Base-by-base conservation (phyloP, 2,888 invertebrate genomes). In the Isotomurus palustris region DNA sequence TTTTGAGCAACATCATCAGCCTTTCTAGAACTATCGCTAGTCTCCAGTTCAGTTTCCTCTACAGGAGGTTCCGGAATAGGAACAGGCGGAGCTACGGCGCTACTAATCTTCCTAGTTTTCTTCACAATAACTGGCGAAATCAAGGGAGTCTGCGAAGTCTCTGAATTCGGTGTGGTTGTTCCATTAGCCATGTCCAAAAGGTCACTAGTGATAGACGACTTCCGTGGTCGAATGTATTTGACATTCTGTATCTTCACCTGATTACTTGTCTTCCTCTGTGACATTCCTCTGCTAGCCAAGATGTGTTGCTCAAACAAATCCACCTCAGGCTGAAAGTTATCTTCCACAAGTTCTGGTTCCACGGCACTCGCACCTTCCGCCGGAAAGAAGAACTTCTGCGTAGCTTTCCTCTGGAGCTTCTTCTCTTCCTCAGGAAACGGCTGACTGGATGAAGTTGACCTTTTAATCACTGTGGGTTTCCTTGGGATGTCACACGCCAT, bases 401-500 rank as follows among this genome's bases (percentile, higher is more conserved):
- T 61, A n/a, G 53, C 48, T 45, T 64, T 64, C 28, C 64, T 25
- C 0, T 58, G 61, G 8, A 64, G 45, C 22, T 53, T 36, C 32
- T n/a, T n/a, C n/a, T n/a, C n/a, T n/a, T n/a, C n/a, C n/a, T n/a
- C n/a, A n/a, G n/a, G n/a, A n/a, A 40, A n/a, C 40, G 49, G 4
- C 29, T n/a, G n/a, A 21, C 35, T 29, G 17, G 49, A 49, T 8
- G 49, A 49, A 49, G 12, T n/a, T n/a, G n/a, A n/a, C n/a, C n/a
- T n/a, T n/a, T n/a, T n/a, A n/a, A n/a, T 35, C 24, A 35, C 47
- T 32, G 60, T 53, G 12, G 35, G 29, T 60, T 61, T 44, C 50
- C 78, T 72, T 75, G 75, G 64, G 59, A 53, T 62, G 50, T 58
- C 38, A n/a, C 44, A 60, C 45, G 55, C 71, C 44, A 62, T 66